Evolutionary conservation across 2,888 invertebrate species (phyloP), one percentile per base, ranked within the genome.

Genomic region (Nemapogon koenigi): DNA sequence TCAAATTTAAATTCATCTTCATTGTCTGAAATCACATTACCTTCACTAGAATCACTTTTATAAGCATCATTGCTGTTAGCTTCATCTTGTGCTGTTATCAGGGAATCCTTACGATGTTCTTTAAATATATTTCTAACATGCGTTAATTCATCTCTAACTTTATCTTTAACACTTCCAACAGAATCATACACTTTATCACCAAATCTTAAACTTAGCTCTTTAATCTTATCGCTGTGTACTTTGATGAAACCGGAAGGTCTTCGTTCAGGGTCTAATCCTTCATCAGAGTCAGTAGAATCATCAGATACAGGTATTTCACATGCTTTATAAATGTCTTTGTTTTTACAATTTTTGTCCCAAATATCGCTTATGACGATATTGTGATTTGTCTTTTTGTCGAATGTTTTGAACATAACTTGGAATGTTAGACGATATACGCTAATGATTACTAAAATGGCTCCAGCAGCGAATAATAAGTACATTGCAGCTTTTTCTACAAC

Each of bases 391-490:
- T 57, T 53, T 22, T 22, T 1, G 45, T 68, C 59, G 14, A 67
- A 53, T 4, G 47, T 45, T 45, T 63, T 69, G 51, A 72, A 75
- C 67, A 75, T 68, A n/a, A 78, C 49, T 43, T 72, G 71, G 53
- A 73, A 76, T 2, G 75, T 68, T 0, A 76, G 50, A 18, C 65
- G 62, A 55, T 75, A 73, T 28, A 70, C 55, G 0, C 85, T 62
- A 8, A 82, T 61, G 31, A 83, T 59, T 1, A 83, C 57, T 7
- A 87, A 62, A 18, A 83, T 62, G 0, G 76, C 47, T 0, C 75
- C 73, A 0, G 83, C 81, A 0, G 75, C 46, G 28, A 84, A 59
- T 43, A 85, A 75, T 0, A 76, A 35, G 51, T 86, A 87, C 64
- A 82, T 83, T 0, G 76, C 53, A 0, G 61, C 63, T 40, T 72